phyloP scores from a whole-genome alignment of 2,113 vertebrate genomes.

The Reinhardtius hippoglossoides region DNA sequence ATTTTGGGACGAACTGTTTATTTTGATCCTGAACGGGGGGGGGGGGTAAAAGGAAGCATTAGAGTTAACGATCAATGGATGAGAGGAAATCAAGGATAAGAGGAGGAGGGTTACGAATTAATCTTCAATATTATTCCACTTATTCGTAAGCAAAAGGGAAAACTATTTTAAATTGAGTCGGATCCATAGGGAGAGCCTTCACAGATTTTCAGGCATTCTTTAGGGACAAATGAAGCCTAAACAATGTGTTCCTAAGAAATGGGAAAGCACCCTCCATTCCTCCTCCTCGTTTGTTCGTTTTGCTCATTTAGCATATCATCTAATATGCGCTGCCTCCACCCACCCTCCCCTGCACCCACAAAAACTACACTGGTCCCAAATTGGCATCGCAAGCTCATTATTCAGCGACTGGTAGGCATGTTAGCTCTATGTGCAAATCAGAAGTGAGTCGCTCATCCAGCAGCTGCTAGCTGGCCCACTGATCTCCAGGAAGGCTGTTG shows the following conservation, averaged over 20 bases:
- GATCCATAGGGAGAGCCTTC: conserved; percentile 40
- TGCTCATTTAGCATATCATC: conserved; percentile 53
- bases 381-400: conserved; percentile 57
- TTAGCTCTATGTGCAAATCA: conserved; percentile 32
- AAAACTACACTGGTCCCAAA: conserved; percentile 41
- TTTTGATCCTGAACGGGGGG: not conserved
- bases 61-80: conserved; percentile 1
- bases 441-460: conserved; percentile 24
- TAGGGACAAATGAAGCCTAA: conserved; percentile 55
- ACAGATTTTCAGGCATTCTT: conserved; percentile 55
- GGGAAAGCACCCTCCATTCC: conserved; percentile 16
- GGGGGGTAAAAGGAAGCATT: not conserved
- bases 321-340: conserved; percentile 34
- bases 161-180: conserved; percentile 33
- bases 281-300: conserved; percentile 47
- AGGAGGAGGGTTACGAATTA: not conserved
- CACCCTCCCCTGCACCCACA: conserved; percentile 15
- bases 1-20: conserved; percentile 17
- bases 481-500: not conserved
- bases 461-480: conserved; percentile 26
- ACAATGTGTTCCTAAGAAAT: conserved; percentile 50
- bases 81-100: conserved; percentile 1
- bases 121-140: conserved; percentile 45
- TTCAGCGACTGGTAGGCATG: conserved; percentile 35
- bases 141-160: conserved; percentile 55